Conservation (phyloP, 1,140 invertebrate genomes). For the Drosophila paulistorum region DNA sequence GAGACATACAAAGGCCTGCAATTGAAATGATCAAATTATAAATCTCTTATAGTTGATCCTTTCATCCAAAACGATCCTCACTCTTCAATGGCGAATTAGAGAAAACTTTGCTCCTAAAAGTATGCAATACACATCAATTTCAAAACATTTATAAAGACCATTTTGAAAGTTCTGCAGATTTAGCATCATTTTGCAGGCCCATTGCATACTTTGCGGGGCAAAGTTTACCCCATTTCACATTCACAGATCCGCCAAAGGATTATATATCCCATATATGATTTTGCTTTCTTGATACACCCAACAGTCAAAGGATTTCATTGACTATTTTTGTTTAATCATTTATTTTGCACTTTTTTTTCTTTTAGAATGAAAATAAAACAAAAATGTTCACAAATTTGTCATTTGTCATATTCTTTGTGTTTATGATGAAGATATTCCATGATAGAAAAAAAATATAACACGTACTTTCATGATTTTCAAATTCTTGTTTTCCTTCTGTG, state of each 20-base stretch:
- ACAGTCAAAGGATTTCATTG: background rate
- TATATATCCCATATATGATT: too few relatives aligned
- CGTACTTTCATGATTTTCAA: conserved; percentile 67
- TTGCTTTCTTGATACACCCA: too few relatives aligned
- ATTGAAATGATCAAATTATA: background rate
- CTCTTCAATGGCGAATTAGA: too few relatives aligned
- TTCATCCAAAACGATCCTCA: too few relatives aligned
- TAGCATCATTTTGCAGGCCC: too few relatives aligned
- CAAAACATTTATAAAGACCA: too few relatives aligned
- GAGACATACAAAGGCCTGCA: conserved; percentile 75
- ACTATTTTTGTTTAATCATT: background rate
- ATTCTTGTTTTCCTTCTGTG: conserved; percentile 26
- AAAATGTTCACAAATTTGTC: background rate
- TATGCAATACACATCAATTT: too few relatives aligned
- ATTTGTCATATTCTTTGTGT: background rate
- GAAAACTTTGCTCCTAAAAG: too few relatives aligned
- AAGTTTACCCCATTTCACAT: too few relatives aligned
- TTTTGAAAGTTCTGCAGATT: too few relatives aligned
- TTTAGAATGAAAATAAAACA: background rate
- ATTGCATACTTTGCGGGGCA: too few relatives aligned
- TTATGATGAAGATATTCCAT: background rate
- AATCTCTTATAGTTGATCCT: background rate
- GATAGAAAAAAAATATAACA: background rate
- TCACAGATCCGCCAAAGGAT: too few relatives aligned
- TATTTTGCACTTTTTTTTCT: background rate